Evolutionary conservation across 2,797 vertebrate genomes (phyloP), one percentile per base, ranked within the genome.

Genomic region (Hapalemur alaotrensis): DNA sequence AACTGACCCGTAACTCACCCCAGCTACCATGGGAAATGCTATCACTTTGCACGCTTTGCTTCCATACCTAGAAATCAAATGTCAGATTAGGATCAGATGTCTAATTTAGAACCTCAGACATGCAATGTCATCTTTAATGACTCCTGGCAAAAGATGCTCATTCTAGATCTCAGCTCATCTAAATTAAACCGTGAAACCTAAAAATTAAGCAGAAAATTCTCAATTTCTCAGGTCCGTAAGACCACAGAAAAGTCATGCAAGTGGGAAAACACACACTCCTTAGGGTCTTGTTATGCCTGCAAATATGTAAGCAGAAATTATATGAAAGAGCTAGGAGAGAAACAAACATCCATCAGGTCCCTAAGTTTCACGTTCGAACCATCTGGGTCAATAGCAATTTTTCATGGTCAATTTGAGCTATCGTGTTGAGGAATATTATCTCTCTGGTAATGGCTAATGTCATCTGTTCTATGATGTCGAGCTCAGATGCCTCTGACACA

Each of bases 1-100:
- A 97, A 98, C 32, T 88, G 87, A 97, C 80, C 95, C 91, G 93
- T 93, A 98, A 97, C 94, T 98, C 94, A 97, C 89, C 50, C 89
- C 50, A 86, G 70, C 41, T 95, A 63, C 95, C 88, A 89, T 4
- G 84, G 96, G 95, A 97, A 97, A 98, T 95, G 95, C 97, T 93
- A 82, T 69, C 89, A 69, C 30, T 93, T 73, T 52, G 43, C 72
- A 90, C 22, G 20, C 46, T 95, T 20, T 22, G 48, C 73, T 97
- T 96, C 87, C 85, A 89, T 67, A 93, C 75, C 46, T 95, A 87
- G 89, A 97, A 97, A 97, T 96, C 22, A 95, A 97, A 94, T 25
- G 54, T 91, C 81, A 95, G 35, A 70, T 91, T 22, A 92, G 41
- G 23, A 97, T 93, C 73, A 90, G 84, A 97, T 95, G 96, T 96